Conservation (phyloP, 1,140 invertebrate genomes). For the Drosophila athabasca region DNA sequence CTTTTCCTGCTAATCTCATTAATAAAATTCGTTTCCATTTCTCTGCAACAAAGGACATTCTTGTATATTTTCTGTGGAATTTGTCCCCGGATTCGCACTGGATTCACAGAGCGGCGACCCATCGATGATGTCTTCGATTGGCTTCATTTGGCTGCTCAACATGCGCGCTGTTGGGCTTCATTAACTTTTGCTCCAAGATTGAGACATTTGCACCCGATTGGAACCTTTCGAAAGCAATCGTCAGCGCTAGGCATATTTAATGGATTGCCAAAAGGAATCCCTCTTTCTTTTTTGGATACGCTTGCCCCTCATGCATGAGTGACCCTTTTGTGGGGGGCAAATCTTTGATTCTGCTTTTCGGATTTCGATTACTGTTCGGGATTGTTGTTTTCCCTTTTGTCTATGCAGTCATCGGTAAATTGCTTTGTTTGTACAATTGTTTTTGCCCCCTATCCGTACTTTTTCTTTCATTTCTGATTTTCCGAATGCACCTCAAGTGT, state of each 20-base stretch:
- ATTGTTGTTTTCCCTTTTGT: slow-evolving; percentile 40
- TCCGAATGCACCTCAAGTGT: slow-evolving; percentile 23
- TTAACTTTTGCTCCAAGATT: slow-evolving; percentile 56
- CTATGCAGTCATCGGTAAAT: slow-evolving; percentile 55
- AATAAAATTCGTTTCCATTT: slow-evolving; percentile 37
- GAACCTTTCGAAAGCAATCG: slow-evolving; percentile 29
- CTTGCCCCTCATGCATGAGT: slow-evolving; percentile 8
- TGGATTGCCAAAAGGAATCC: slow-evolving; percentile 53
- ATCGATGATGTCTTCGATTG: slow-evolving; percentile 51
- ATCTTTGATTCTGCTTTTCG: slow-evolving; percentile 13
- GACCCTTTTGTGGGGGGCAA: slow-evolving; percentile 19
- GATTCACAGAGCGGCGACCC: slow-evolving; percentile 13
- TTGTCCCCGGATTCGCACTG: slow-evolving; percentile 18
- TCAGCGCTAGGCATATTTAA: slow-evolving; percentile 59
- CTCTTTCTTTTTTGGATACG: slow-evolving; percentile 1
- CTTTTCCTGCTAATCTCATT: slow-evolving; percentile 5
- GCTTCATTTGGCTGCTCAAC: slow-evolving; percentile 65
- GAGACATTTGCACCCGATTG: slow-evolving; percentile 47
- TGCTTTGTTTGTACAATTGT: slow-evolving; percentile 60
- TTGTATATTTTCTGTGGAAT: slow-evolving; percentile 3
- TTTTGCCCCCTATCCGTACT: neutral
- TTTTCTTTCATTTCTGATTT: no score
- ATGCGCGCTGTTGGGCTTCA: slow-evolving; percentile 70
- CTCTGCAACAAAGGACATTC: slow-evolving; percentile 1
- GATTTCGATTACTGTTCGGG: slow-evolving; percentile 10